Evolutionary conservation across 1,140 invertebrate species (phyloP).

Genomic region (Cydia splendana): DNA sequence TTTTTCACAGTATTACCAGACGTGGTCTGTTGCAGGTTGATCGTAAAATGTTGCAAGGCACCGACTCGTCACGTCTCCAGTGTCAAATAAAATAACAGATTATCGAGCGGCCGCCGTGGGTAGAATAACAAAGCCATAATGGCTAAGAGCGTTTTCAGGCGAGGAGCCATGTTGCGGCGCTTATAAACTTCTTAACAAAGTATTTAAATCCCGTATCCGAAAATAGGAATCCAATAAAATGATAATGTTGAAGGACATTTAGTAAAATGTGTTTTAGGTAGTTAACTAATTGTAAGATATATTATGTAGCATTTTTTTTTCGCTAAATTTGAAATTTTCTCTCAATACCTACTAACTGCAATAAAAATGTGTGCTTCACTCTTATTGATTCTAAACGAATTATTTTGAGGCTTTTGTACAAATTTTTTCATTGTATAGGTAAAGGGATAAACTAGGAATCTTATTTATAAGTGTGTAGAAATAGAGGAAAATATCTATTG

Average conservation of each 20-base stretch:
- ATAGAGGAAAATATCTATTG: too few species aligned
- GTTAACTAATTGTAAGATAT: too few species aligned
- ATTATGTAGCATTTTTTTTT: too few species aligned
- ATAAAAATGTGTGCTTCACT: too few species aligned
- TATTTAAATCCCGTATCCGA: constrained; percentile 52
- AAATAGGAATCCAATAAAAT: constrained; percentile 27
- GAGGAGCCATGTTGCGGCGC: constrained; percentile 50
- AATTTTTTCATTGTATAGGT: too few species aligned
- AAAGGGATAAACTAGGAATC: too few species aligned
- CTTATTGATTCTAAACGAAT: too few species aligned
- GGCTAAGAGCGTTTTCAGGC: constrained; percentile 54
- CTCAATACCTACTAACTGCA: too few species aligned
- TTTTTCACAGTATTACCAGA: constrained; percentile 30
- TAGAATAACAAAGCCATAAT: constrained; percentile 61
- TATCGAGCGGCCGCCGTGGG: constrained; percentile 58
- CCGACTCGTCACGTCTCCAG: constrained; percentile 60
- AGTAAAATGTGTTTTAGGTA: not conserved
- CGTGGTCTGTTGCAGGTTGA: constrained; percentile 24
- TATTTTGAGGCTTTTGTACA: too few species aligned
- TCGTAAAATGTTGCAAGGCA: constrained; percentile 52
- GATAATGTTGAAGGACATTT: not conserved
- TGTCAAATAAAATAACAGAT: constrained; percentile 75
- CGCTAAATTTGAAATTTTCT: too few species aligned
- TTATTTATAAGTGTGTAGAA: too few species aligned
- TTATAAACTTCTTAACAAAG: constrained; percentile 52